Percentiles rank a stretch among this genome's conserved stretches.
Evolutionary conservation across 2,113 vertebrate species (phyloP).

Genomic region (Etheostoma spectabile): DNA sequence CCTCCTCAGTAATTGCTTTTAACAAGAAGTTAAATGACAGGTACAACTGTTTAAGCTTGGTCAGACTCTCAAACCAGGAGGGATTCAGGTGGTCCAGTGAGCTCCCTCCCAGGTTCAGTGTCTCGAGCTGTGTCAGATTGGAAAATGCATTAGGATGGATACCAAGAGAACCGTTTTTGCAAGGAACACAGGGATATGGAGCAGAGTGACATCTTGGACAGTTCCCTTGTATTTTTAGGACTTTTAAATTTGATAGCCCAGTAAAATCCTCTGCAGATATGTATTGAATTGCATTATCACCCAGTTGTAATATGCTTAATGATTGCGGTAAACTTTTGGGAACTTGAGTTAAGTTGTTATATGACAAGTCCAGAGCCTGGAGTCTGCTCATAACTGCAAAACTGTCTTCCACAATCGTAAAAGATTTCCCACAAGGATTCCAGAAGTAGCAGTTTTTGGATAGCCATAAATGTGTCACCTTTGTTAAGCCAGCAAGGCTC

Average conservation of each 20-base stretch:
- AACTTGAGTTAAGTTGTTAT: slow-evolving; percentile 76
- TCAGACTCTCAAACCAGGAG: slow-evolving; percentile 77
- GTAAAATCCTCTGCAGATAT: slow-evolving; percentile 75
- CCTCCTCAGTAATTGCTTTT: slow-evolving; percentile 45
- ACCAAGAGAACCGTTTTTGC: slow-evolving; percentile 64
- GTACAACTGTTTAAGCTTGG: slow-evolving; percentile 65
- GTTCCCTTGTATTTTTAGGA: slow-evolving; percentile 81
- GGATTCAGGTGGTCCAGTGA: slow-evolving; percentile 61
- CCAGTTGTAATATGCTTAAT: slow-evolving; percentile 52
- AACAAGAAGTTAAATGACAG: slow-evolving; percentile 81
- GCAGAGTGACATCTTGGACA: slow-evolving; percentile 85
- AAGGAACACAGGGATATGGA: slow-evolving; percentile 75
- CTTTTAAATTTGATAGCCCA: slow-evolving; percentile 52
- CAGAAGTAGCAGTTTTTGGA: slow-evolving; percentile 76
- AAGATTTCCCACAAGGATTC: slow-evolving; percentile 55
- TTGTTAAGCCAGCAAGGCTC: slow-evolving; percentile 51
- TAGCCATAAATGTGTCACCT: slow-evolving; percentile 53
- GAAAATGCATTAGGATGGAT: slow-evolving; percentile 79
- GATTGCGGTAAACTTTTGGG: slow-evolving; percentile 62
- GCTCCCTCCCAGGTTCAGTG: slow-evolving; percentile 79
- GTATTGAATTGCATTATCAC: slow-evolving; percentile 73
- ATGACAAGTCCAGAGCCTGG: slow-evolving; percentile 58
- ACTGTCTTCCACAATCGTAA: slow-evolving; percentile 25
- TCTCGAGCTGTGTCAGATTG: slow-evolving; percentile 46
- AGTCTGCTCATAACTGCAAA: slow-evolving; percentile 68